Evolutionary conservation across 2,888 invertebrate species (phyloP), one percentile per base, ranked within the genome.

Genomic region (Rutpela maculata): DNA sequence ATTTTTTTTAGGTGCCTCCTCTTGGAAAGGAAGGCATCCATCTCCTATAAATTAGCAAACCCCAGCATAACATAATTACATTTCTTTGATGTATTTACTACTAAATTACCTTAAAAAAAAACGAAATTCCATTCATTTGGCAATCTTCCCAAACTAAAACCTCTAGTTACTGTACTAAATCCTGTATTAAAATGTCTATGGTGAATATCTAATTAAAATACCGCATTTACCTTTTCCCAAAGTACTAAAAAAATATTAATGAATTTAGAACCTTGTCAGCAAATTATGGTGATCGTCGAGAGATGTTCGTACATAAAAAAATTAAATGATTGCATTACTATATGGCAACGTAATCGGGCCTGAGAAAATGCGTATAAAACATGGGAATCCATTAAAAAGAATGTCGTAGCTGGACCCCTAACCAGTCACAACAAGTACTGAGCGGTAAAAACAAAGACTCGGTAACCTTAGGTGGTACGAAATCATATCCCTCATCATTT

Each of bases 401-500:
- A 80, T 80, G 81, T 79, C 79, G 79, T 75, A 74, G 80, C 78
- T 78, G 85, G 85, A 86, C 86, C 86, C 86, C 86, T 85, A 83
- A 84, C 85, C 84, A 84, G 84, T 82, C 82, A 81, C 77, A 84
- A 84, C 85, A 84, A 85, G 84, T 82, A 83, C 78, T 75, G 75
- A 77, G 85, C 87, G 87, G 86, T 85, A 85, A 83, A 87, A 86
- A 88, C 87, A 87, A 87, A 87, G 85, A 81, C 76, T 75, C 67
- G 71, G 72, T 76, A 79, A 78, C 87, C 85, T 85, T 85, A 85
- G 87, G 87, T 87, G 86, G 86, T 87, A 85, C 83, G 78, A 82
- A 85, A 86, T 86, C 85, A 85, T 85, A 86, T 86, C 87, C 87
- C 87, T 87, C 87, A 83, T 87, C 87, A 87, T 85, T 84, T 85